These are phyloP conservation scores for Athene cunicularia DNA, from an alignment of 2,113 vertebrate species.

Conservation along the genomic window DNA sequence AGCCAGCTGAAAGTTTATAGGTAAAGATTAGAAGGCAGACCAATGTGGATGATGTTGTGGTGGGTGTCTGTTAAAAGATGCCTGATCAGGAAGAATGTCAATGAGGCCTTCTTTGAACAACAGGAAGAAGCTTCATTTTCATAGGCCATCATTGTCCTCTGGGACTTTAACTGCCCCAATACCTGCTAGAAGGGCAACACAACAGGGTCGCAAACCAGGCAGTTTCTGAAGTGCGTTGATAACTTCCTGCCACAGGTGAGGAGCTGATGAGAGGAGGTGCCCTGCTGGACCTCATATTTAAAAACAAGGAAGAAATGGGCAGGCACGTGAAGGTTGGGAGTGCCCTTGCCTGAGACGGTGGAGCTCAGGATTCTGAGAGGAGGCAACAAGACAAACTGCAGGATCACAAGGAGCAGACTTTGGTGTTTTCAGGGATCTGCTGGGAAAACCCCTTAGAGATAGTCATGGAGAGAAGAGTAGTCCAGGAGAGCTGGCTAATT, in stretches of 20 bases:
- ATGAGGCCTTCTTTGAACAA: not conserved
- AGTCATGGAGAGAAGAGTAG: not conserved
- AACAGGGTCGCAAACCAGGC: not conserved
- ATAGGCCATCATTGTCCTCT: not conserved
- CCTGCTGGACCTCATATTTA: not conserved
- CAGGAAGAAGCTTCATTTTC: not conserved
- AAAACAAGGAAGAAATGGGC: not conserved
- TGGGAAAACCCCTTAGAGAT: not conserved
- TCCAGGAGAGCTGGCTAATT: not conserved
- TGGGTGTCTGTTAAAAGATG: not conserved
- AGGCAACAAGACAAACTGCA: not conserved
- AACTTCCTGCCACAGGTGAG: not conserved
- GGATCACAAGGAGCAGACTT: not conserved
- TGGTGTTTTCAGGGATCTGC: not conserved
- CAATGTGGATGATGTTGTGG: not conserved
- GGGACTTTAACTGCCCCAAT: not conserved
- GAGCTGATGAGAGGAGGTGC: not conserved
- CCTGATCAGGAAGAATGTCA: not conserved
- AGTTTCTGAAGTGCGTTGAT: not conserved
- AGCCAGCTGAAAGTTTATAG: not conserved
- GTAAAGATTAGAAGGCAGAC: not conserved
- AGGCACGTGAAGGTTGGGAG: not conserved
- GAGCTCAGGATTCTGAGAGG: not conserved
- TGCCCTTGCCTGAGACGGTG: not conserved
- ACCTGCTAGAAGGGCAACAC: not conserved